Conservation (phyloP, 2,888 invertebrate genomes). For the Sinelater perroti region DNA sequence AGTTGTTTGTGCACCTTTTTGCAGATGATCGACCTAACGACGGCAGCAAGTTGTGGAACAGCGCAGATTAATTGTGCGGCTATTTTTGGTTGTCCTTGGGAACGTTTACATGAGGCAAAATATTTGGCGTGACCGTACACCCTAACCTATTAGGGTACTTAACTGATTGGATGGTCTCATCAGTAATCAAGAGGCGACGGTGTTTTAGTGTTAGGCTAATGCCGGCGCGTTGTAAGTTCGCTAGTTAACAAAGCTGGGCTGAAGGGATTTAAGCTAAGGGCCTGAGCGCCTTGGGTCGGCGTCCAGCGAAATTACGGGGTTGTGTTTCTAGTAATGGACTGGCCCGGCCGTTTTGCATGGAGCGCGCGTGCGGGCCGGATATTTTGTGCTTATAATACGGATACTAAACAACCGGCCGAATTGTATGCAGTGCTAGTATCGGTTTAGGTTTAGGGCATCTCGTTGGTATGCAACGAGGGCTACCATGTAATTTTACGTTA, state of each 20-base stretch:
- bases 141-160: conserved; percentile 36
- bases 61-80: too few relatives aligned
- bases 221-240: conserved; percentile 31
- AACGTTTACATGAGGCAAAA: conserved; percentile 1
- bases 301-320: conserved; percentile 31
- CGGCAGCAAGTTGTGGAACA: too few relatives aligned
- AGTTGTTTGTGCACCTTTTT: too few relatives aligned
- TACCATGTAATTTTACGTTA: conserved; percentile 25
- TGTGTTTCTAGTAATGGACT: conserved; percentile 28
- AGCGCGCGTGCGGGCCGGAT: conserved; percentile 31
- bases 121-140: conserved; percentile 27
- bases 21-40: too few relatives aligned
- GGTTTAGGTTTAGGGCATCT: conserved; percentile 20
- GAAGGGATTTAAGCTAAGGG: conserved; percentile 33
- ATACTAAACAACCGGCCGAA: conserved; percentile 26
- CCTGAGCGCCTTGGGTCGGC: conserved; percentile 30
- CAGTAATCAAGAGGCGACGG: conserved; percentile 42
- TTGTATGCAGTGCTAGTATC: conserved; percentile 28
- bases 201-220: conserved; percentile 34
- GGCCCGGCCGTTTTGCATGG: conserved; percentile 34
- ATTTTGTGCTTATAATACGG: conserved; percentile 35
- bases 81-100: conserved; percentile 18
- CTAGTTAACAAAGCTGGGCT: conserved; percentile 37
- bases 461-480: conserved; percentile 23
- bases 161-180: conserved; percentile 37